These are phyloP conservation scores for Manacus vitellinus DNA, from an alignment of 2,113 vertebrate species.

Conservation along the genomic window DNA sequence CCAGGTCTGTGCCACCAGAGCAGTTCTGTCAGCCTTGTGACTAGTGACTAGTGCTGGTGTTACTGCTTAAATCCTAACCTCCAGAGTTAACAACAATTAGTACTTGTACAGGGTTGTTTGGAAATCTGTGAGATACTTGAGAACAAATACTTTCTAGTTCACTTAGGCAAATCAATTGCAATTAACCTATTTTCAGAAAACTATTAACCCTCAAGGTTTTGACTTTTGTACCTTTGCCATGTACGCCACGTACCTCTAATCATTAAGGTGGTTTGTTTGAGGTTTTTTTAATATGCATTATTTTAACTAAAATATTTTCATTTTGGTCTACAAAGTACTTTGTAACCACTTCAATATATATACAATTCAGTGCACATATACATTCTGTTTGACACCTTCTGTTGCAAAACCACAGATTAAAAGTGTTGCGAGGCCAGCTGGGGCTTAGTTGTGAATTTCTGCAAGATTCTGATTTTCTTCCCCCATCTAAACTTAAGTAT, in stretches of 20 bases:
- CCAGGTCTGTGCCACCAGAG: background rate
- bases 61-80: background rate
- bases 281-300: background rate
- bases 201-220: background rate
- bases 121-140: background rate
- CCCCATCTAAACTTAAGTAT: background rate
- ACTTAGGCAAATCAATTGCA: background rate
- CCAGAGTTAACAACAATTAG: background rate
- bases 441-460: slow-evolving; percentile 24
- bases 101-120: background rate
- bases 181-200: background rate
- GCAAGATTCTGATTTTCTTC: background rate
- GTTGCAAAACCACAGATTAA: slow-evolving; percentile 15
- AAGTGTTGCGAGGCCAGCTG: slow-evolving; percentile 16
- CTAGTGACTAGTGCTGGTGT: too few species aligned
- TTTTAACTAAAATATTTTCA: background rate
- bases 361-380: slow-evolving; percentile 22
- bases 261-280: background rate
- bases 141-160: background rate
- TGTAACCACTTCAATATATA: background rate
- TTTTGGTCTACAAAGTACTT: background rate
- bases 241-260: background rate
- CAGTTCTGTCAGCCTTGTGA: background rate
- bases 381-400: slow-evolving; percentile 21
- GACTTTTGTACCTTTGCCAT: background rate